Base-by-base conservation (phyloP, 2,888 invertebrate genomes). In the Drosophila tripunctata region DNA sequence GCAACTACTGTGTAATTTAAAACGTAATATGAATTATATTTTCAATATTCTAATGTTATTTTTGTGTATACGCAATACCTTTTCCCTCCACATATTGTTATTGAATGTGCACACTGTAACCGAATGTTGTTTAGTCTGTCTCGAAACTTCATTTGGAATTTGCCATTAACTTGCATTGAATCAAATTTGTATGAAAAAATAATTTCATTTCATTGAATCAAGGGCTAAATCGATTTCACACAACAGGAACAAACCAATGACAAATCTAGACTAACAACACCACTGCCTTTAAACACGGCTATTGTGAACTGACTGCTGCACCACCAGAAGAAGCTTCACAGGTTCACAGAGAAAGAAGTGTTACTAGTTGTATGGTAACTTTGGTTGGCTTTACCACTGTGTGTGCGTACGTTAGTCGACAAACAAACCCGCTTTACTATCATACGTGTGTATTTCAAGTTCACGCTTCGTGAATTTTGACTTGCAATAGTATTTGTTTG, bases 81-180 rank as follows among this genome's bases (percentile, higher is more conserved):
- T 65, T 69, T 78, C 4, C 69, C 62, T 27, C 84, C 73, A 67
- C 86, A 84, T 19, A 75, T 52, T 19, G 52, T 31, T 15, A 82
- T 61, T 22, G 58, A 67, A 35, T 78, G 61, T 14, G 56, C 45
- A 62, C 78, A 87, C 41, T 64, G 66, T 36, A 66, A 52, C 54
- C 57, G 74, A 4, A 86, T 62, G 35, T 67, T 64, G 47, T 84
- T 86, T 4, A 87, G 62, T 21, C 73, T 57, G n/a, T 68, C 68
- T n/a, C 67, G 66, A 27, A 87, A 65, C 67, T 81, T 87, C 87
- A 87, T 87, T 76, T 57, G 43, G 30, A 21, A 10, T 38, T 44
- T 31, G n/a, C 10, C 4, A 17, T 36, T 27, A 38, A 22, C 15
- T 57, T 44, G 10, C n/a, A 19, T 31, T 38, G 6, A 27, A 21